Evolutionary conservation across 1,140 invertebrate genomes (phyloP), one percentile per base, ranked within the genome.

Genomic region (Aphelenchoides besseyi): DNA sequence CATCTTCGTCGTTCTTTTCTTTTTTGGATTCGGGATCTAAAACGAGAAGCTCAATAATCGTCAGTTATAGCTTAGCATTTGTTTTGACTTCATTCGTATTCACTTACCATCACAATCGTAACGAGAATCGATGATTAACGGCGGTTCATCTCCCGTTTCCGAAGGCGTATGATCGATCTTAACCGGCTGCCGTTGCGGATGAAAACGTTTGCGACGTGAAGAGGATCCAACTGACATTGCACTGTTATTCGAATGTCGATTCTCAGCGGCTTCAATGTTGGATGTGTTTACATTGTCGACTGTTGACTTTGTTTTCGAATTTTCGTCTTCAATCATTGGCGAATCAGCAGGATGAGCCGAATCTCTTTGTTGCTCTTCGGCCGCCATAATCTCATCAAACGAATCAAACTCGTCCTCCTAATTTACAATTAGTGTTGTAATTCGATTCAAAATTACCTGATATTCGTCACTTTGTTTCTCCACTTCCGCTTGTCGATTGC

Each of bases 171-270:
- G 18, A 29, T 73, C 71, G 23, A 57, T 29, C 26, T 37, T 74
- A 29, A 73, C 62, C 23, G 53, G 53, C 26, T 55, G 52, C 55
- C 69, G 2, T 53, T 70, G 69, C 23, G 73, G 73, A 26, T 59
- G 68, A 33, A 36, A 76, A 35, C 73, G 57, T 28, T 74, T 74
- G 26, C 73, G 62, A 32, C 67, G 71, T 16, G 73, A 66, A 3
- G 73, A 74, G 16, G 73, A 75, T 53, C 63, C 18, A 53, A 30
- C 30, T 3, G 70, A 72, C 30, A 72, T 70, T 26, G 68, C 64
- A 48, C 52, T 48, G 69, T 74, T 71, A 3, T 73, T 72, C 0
- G 63, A 12, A 1, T 66, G 32, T 37, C 36, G 63, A 32, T 37
- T 66, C 30, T 66, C 63, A 3, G 36, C 29, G 12, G 63, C 12